Evolutionary conservation across 1,140 invertebrate species (phyloP), one percentile per base, ranked within the genome.

Genomic region (Aethina tumida): DNA sequence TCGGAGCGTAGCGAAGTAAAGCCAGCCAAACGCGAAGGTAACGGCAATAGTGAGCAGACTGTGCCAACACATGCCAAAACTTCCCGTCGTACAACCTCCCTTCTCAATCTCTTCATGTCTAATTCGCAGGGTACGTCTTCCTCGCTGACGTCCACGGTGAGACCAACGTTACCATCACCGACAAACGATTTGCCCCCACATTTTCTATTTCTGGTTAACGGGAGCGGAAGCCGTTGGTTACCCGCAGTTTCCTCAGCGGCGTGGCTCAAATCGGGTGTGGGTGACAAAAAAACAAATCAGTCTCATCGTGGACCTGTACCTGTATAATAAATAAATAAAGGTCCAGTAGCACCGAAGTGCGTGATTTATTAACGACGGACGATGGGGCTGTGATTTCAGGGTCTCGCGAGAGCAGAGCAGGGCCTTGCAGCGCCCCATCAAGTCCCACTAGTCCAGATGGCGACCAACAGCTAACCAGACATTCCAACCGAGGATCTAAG

Each of bases 61-160:
- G 58, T 56, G 56, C 56, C 54, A 58, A 61, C 57, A 58, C 56
- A 60, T 55, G 54, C 68, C 69, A 86, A 86, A 77, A 74, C 81
- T 67, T 88, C 84, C 64, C 81, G 85, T 66, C 82, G 87, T 71
- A 88, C 88, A 67, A 90, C 86, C 64, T 91, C 87, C 65, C 77
- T 92, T 62, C 77, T 91, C 66, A 91, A 92, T 77, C 75, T 91
- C 69, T 92, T 91, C 75, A 87, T 88, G 73, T 85, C 85, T 71
- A 87, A 87, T 70, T 87, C 85, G 70, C 84, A 88, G 78, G 86
- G 84, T 79, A 89, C 61, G 70, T 72, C 51, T 38, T n/a, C n/a
- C n/a, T n/a, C n/a, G n/a, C n/a, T n/a, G n/a, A n/a, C n/a, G n/a
- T n/a, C n/a, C n/a, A n/a, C n/a, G n/a, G n/a, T n/a, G n/a, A n/a